phyloP scores from a whole-genome alignment of 2,888 invertebrate genomes.

The Sarcophaga subvicina region DNA sequence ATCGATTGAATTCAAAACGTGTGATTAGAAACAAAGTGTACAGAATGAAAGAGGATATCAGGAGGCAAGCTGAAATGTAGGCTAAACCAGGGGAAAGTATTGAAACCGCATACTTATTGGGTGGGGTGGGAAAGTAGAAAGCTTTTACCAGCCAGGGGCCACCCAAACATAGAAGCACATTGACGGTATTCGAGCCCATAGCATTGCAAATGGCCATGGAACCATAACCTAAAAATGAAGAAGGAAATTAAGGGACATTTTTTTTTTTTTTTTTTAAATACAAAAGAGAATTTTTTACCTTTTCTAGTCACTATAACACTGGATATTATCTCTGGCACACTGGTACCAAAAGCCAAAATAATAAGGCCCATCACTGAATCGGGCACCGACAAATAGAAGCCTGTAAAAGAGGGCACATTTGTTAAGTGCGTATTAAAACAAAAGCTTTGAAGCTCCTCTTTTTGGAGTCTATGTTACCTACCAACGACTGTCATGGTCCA shows the following conservation, averaged over 20 bases:
- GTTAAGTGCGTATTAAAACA: not conserved
- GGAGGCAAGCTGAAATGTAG: constrained; percentile 78
- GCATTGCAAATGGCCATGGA: constrained; percentile 88
- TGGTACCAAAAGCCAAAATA: constrained; percentile 92
- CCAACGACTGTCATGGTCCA: constrained; percentile 93
- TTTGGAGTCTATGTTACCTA: constrained; percentile 76
- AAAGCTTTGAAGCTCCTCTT: not conserved
- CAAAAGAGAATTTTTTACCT: constrained; percentile 72
- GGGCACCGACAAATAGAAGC: constrained; percentile 90
- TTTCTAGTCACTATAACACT: constrained; percentile 92
- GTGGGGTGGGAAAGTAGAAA: constrained; percentile 84
- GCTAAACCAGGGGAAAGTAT: constrained; percentile 50
- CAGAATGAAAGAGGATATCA: constrained; percentile 88
- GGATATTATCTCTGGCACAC: constrained; percentile 93
- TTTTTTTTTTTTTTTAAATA: no score
- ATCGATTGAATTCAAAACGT: constrained; percentile 87
- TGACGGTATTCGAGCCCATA: constrained; percentile 92
- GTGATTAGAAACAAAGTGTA: constrained; percentile 86
- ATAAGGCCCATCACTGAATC: constrained; percentile 94
- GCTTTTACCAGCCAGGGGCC: constrained; percentile 90
- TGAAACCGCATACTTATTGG: constrained; percentile 4
- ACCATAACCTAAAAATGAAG: constrained; percentile 82
- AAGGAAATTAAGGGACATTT: not conserved
- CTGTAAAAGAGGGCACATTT: constrained; percentile 79
- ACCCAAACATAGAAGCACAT: constrained; percentile 89